phyloP scores from a whole-genome alignment of 2,113 vertebrate genomes.

The Lamprotornis superbus region DNA sequence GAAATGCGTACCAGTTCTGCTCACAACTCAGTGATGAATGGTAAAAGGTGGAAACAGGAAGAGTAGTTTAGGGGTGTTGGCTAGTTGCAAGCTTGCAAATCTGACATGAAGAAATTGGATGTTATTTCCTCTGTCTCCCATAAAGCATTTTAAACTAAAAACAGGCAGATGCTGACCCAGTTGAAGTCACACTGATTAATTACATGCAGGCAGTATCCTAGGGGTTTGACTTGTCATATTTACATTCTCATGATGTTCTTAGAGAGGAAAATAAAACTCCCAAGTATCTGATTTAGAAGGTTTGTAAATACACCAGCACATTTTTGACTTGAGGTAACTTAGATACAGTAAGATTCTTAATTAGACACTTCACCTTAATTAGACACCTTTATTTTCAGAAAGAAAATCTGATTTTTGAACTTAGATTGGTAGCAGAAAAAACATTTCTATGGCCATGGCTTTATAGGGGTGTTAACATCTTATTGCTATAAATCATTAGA shows the following conservation, averaged over 20 bases:
- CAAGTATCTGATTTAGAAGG: background rate
- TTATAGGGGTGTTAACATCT: background rate
- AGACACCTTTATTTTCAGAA: background rate
- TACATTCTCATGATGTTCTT: background rate
- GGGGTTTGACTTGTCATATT: background rate
- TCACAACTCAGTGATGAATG: background rate
- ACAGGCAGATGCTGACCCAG: background rate
- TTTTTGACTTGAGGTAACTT: background rate
- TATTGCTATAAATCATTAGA: background rate
- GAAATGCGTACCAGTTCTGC: background rate
- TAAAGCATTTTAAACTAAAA: slow-evolving; percentile 2
- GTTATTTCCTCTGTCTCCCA: background rate
- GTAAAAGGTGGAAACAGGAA: background rate
- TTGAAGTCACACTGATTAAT: background rate
- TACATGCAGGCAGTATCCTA: background rate
- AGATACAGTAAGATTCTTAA: background rate
- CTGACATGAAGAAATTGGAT: background rate
- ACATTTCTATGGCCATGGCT: background rate
- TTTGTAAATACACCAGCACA: background rate
- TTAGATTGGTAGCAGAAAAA: background rate
- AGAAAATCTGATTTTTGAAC: background rate
- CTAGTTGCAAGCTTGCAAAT: background rate
- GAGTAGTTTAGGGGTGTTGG: background rate
- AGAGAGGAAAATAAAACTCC: background rate
- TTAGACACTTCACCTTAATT: background rate